phyloP scores from a whole-genome alignment of 2,888 invertebrate species.

The Chrysina gloriosa region DNA sequence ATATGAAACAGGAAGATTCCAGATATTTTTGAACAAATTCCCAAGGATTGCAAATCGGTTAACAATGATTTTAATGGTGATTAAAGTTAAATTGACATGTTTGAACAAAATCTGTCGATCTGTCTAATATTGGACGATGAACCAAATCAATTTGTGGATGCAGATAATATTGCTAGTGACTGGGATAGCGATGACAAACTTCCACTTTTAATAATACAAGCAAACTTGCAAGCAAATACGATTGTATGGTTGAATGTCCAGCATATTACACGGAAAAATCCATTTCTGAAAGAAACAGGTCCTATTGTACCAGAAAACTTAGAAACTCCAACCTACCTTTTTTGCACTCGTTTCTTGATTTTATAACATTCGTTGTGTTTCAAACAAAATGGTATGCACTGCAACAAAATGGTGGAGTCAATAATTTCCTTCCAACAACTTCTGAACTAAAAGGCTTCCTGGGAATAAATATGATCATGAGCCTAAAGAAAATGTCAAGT shows the following conservation, averaged over 20 bases:
- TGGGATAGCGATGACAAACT: slow-evolving; percentile 21
- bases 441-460: no score
- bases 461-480: no score
- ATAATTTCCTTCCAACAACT: no score
- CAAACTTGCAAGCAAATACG: background rate
- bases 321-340: slow-evolving; percentile 22
- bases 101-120: background rate
- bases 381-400: no score
- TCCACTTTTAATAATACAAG: slow-evolving; percentile 1
- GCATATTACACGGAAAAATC: slow-evolving; percentile 9
- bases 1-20: background rate
- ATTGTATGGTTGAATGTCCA: slow-evolving; percentile 16
- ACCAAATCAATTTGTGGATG: background rate
- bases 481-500: slow-evolving; percentile 43
- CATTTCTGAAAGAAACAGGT: slow-evolving; percentile 19
- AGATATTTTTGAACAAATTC: no score
- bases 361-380: no score
- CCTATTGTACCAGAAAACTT: slow-evolving; percentile 17
- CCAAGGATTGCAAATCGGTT: slow-evolving; percentile 12
- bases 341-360: slow-evolving; percentile 36
- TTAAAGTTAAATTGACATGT: no score
- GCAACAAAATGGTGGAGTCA: no score
- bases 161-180: background rate
- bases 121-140: background rate
- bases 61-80: slow-evolving; percentile 1